Evolutionary conservation across 2,888 invertebrate genomes (phyloP).

Genomic region (Galeruca laticollis): DNA sequence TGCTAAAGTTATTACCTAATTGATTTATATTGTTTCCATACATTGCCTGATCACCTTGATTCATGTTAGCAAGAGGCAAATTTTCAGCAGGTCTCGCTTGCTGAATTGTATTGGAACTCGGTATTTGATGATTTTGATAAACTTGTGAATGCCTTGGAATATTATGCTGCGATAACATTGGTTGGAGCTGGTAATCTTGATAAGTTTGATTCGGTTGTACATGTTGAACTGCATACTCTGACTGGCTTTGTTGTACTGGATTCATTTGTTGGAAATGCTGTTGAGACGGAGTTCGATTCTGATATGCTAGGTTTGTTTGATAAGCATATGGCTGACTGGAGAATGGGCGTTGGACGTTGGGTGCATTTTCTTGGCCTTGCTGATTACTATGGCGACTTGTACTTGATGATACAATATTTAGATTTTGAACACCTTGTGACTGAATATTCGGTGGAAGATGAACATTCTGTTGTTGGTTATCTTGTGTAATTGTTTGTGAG

Average conservation of each 20-base stretch:
- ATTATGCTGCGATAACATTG: not conserved
- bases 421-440: not conserved
- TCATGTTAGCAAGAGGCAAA: not conserved
- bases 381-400: too few relatives aligned
- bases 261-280: not conserved
- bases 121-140: slow-evolving; percentile 3
- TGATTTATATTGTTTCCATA: not conserved
- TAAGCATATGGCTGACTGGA: not conserved
- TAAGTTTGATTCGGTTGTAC: not conserved
- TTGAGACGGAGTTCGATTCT: not conserved
- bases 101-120: not conserved
- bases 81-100: not conserved
- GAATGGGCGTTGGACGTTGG: not conserved
- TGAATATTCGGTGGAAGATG: not conserved
- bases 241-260: not conserved
- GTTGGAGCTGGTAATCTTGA: not conserved
- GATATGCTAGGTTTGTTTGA: not conserved
- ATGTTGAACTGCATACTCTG: too few relatives aligned
- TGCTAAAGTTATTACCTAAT: not conserved
- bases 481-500: not conserved
- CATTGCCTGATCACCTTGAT: slow-evolving; percentile 7
- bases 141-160: not conserved
- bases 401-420: too few relatives aligned
- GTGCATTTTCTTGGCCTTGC: not conserved
- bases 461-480: not conserved